Base-by-base conservation (phyloP, 2,113 vertebrate species). In the Poicephalus gulielmi region DNA sequence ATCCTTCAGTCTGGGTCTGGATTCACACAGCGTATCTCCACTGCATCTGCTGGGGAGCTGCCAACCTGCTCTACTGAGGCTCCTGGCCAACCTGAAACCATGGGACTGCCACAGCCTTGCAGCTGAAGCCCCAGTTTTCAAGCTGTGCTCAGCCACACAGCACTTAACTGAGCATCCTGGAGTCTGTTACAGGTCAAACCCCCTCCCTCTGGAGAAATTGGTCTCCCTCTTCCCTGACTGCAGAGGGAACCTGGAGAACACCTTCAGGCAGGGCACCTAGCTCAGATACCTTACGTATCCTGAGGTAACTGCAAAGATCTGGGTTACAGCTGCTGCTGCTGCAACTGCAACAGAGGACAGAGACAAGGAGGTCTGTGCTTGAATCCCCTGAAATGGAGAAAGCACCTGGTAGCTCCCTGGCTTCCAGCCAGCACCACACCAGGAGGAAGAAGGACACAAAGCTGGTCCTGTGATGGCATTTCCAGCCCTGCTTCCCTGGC, bases 111-210 rank as follows among this genome's bases (percentile, higher is more conserved):
- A 46, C 6, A 1, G 53, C 30, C 41, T 39, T 44, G 41, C 27
- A 74, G 46, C 52, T 55, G 44, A 79, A 71, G 20, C 49, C 27
- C 0, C 0, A 52, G 35, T 7, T 70, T 1, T 1, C 17, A 46
- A 53, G 30, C 33, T 0, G 0, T 60, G n/a, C 17, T 92, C 22
- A 46, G 30, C 35, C 53, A 25, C 46, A 39, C 0, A 1, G 35
- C 8, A 2, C 46, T 49, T 82, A 53, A 77, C 22, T 22, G 35
- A 17, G 31, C 23, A 17, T 37, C 41, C 62, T 55, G 64, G 50
- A 70, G 15, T 43, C n/a, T 52, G 23, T 30, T 28, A 43, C 31
- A 49, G 13, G 30, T 46, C 18, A 82, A 86, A 70, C 16, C 37
- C 14, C 15, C 37, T 39, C 11, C 24, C 11, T 8, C 5, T 53